Base-by-base conservation (phyloP, 2,113 vertebrate species). In the Progne subis region DNA sequence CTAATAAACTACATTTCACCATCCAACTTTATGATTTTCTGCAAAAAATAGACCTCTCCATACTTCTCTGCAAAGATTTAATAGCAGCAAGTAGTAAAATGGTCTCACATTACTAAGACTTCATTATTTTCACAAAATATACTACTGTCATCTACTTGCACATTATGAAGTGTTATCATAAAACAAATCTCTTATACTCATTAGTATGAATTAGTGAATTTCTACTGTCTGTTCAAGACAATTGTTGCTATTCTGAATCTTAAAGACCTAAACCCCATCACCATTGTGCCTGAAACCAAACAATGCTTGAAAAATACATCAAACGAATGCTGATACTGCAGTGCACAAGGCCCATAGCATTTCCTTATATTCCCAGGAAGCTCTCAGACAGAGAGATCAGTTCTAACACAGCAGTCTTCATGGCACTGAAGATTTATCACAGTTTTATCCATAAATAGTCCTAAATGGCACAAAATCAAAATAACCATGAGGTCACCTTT, bases 71-170 rank as follows among this genome's bases (percentile, higher is more conserved):
- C 34, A 88, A 56, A 94, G 95, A 93, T 94, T 96, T 96, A 97
- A 75, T 84, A 90, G 76, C 92, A 83, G 60, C 1, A 18, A 83
- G 79, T 56, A 84, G 41, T 92, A 95, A 96, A 96, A 79, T 39
- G 8, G 34, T 93, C 69, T 90, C 57, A 60, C 25, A 34, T 86
- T 74, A 88, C 68, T 60, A 50, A 75, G 80, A 94, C 88, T 96
- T 96, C 90, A 94, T 96, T 93, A 96, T 97, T 94, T 90, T 94
- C 39, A 84, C 49, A 95, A 97, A 97, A 96, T 96, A 96, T 93
- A 94, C 86, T 95, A 75, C 94, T 90, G 64, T 70, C 79, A 88
- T 90, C 88, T 95, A 78, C 76, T 87, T 64, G 63, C 88, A 86
- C 85, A 39, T 96, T 70, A 86, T 74, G 11, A 93, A 96, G 82